Evolutionary conservation across 1,140 invertebrate species (phyloP).

Genomic region (Asbolus verrucosus): DNA sequence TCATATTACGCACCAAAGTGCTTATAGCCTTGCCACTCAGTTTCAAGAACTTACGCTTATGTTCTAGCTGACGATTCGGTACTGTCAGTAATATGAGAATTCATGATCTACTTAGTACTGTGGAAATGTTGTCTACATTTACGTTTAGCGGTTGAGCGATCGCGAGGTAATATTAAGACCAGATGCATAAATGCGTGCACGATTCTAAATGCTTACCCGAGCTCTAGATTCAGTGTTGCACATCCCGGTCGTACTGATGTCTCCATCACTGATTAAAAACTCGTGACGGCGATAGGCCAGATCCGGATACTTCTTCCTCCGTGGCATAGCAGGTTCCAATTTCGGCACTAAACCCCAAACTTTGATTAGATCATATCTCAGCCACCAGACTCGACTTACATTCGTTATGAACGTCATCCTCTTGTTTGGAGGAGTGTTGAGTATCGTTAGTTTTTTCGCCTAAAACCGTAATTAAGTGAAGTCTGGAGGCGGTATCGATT

Average conservation of each 20-base stretch:
- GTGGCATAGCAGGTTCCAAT: conserved; percentile 83
- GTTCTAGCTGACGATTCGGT: conserved; percentile 16
- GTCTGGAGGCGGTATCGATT: conserved; percentile 53
- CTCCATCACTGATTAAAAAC: conserved; percentile 75
- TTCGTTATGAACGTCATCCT: conserved; percentile 56
- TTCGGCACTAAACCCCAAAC: conserved; percentile 67
- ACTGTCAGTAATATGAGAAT: conserved; percentile 14
- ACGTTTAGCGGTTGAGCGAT: conserved; percentile 35
- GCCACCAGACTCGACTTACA: conserved; percentile 50
- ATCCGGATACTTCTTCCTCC: conserved; percentile 88
- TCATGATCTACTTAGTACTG: conserved; percentile 19
- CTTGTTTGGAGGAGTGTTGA: conserved; percentile 46
- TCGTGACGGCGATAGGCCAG: conserved; percentile 87
- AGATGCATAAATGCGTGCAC: conserved; percentile 48
- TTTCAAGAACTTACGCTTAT: conserved; percentile 10
- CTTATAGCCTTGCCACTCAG: background rate
- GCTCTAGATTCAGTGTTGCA: conserved; percentile 67
- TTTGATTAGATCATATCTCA: conserved; percentile 8
- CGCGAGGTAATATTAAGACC: conserved; percentile 24
- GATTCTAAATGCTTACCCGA: conserved; percentile 66
- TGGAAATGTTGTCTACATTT: conserved; percentile 40
- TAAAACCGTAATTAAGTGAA: conserved; percentile 63
- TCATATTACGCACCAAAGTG: conserved; percentile 31
- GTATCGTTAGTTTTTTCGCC: conserved; percentile 64
- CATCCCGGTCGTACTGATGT: conserved; percentile 67